A percentile compares a stretch with the other conserved stretches of the same genome.
Conservation (phyloP, 2,888 invertebrate species). For the Amitus sp. region DNA sequence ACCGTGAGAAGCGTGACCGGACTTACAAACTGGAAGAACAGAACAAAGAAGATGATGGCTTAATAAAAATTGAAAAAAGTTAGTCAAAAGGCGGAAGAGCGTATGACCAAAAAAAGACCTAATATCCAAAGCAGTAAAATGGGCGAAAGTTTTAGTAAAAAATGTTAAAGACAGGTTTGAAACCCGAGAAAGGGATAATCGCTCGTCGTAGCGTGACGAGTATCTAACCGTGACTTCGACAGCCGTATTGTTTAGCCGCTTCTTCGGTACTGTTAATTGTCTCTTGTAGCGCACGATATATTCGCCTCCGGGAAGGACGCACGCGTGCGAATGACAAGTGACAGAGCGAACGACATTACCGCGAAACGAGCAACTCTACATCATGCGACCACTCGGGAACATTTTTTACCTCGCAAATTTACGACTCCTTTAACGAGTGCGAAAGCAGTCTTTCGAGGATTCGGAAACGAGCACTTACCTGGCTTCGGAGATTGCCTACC, state of each 20-base stretch:
- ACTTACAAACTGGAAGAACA: too few relatives aligned
- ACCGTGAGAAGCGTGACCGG: too few relatives aligned
- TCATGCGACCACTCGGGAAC: conserved; percentile 3
- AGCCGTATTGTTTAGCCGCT: conserved; percentile 27
- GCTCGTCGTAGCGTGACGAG: background rate
- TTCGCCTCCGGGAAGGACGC: conserved; percentile 15
- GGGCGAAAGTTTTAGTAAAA: too few relatives aligned
- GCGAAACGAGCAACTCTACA: background rate
- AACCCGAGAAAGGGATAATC: background rate
- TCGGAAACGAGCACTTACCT: background rate
- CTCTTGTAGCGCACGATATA: conserved; percentile 16
- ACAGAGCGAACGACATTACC: conserved; percentile 15
- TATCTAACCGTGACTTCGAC: conserved; percentile 16
- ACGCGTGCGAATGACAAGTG: conserved; percentile 22
- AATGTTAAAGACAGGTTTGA: too few relatives aligned
- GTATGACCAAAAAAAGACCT: too few relatives aligned
- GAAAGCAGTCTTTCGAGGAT: background rate
- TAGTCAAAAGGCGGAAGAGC: too few relatives aligned
- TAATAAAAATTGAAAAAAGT: too few relatives aligned
- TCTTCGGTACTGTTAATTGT: conserved; percentile 29
- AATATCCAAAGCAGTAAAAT: too few relatives aligned
- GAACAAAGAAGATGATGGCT: too few relatives aligned
- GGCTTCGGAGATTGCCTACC: too few relatives aligned
- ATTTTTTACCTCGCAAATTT: background rate
- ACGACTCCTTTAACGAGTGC: background rate